Evolutionary conservation across 2,797 vertebrate genomes (phyloP), one percentile per base, ranked within the genome.

Genomic region (Jordanella pulchra): DNA sequence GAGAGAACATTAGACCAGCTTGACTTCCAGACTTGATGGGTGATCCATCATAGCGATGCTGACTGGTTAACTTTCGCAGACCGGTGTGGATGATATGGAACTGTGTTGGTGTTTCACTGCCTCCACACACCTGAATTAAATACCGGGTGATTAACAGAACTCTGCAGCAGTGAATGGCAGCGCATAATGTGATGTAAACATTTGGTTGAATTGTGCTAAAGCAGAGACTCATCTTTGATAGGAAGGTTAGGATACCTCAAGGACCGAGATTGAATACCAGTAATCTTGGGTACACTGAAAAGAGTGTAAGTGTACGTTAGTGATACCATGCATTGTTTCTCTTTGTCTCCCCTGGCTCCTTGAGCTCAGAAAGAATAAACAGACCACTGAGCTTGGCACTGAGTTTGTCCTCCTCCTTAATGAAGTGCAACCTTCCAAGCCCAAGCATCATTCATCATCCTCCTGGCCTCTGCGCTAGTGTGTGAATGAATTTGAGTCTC

Each of bases 381-480:
- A 90, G 81, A 89, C 79, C 84, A 74, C 75, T 76, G 88, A 86
- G 85, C 76, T 83, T 84, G 78, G 87, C 88, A 79, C 86, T 78
- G 79, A 89, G 83, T 88, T 88, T 85, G 86, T 88, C 89, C 89
- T 90, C 79, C 75, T 78, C 86, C 77, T 77, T 87, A 89, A 89
- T 91, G 89, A 92, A 89, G 89, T 89, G 86, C 87, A 92, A 85
- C 89, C 88, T 84, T 80, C 81, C 2, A 69, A 86, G 76, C 79
- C 54, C 80, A 79, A 85, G 80, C 80, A 87, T 79, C 87, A 91
- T 93, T 91, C 80, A 93, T 94, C 93, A 92, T 75, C 44, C 68
- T 81, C 71, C 85, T 17, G 42, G 79, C 77, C 68, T 68, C 48
- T 55, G 74, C 14, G 74, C 13, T 51, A 27, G 64, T 30, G 32